Conservation (phyloP, 2,113 vertebrate species). For the Pachypanchax playfairii region DNA sequence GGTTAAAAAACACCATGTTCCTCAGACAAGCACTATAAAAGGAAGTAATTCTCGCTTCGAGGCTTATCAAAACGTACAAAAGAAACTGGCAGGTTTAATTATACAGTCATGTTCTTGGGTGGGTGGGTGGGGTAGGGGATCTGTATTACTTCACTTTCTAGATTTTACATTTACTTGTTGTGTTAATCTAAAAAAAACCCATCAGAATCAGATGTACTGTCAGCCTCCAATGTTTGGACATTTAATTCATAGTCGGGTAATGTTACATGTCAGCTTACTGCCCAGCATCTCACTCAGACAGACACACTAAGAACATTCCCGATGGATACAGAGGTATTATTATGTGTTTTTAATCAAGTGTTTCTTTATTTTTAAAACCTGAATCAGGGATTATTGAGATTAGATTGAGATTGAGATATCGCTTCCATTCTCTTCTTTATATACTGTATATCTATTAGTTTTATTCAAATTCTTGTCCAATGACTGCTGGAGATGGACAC, state of each 20-base stretch:
- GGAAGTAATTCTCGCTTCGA: constrained; percentile 12
- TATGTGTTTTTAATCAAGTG: not conserved
- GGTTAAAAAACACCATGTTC: constrained; percentile 12
- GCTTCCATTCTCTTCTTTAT: too few relatives aligned
- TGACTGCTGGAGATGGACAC: too few relatives aligned
- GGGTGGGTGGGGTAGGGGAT: too few relatives aligned
- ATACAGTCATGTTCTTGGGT: not conserved
- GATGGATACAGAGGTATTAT: constrained; percentile 22
- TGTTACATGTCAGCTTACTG: constrained; percentile 55
- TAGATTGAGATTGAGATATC: too few relatives aligned
- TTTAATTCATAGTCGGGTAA: constrained; percentile 39
- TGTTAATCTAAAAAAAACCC: constrained; percentile 29
- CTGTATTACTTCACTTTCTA: not conserved
- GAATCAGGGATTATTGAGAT: too few relatives aligned
- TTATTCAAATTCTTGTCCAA: too few relatives aligned
- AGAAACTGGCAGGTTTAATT: constrained; percentile 29
- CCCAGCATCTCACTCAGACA: constrained; percentile 38
- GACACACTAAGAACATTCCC: constrained; percentile 43
- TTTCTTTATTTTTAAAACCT: too few relatives aligned
- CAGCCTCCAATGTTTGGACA: constrained; percentile 53
- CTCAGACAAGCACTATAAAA: constrained; percentile 12
- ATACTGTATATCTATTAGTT: too few relatives aligned
- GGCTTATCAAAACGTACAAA: constrained; percentile 21
- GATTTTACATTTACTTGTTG: constrained; percentile 1
- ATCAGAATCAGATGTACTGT: constrained; percentile 18